Conservation (phyloP, 1,140 invertebrate genomes). For the Dolichoris vasculosae region DNA sequence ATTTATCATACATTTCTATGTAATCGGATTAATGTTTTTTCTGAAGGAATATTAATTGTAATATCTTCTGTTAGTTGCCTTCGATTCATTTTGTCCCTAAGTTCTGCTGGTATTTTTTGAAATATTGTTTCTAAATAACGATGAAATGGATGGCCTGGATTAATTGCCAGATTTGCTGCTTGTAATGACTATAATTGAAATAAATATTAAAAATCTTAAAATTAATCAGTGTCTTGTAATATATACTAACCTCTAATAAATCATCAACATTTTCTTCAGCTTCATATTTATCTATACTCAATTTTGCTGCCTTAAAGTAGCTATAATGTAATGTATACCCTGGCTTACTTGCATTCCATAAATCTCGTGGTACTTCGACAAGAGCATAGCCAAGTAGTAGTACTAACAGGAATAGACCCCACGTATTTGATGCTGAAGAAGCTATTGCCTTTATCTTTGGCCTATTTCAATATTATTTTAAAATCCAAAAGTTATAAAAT, state of each 20-base stretch:
- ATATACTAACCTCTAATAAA: conserved; percentile 85
- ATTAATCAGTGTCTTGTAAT: conserved; percentile 1
- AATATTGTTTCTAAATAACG: conserved; percentile 90
- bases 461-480: conserved; percentile 68
- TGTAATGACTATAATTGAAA: conserved; percentile 78
- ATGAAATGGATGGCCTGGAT: conserved; percentile 81
- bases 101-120: conserved; percentile 86
- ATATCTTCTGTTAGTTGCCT: conserved; percentile 79
- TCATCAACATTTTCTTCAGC: conserved; percentile 97
- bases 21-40: conserved; percentile 87
- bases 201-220: neutral
- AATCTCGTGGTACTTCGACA: conserved; percentile 93
- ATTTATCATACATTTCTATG: conserved; percentile 80
- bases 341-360: conserved; percentile 90
- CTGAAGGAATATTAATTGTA: conserved; percentile 82
- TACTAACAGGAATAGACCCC: conserved; percentile 97
- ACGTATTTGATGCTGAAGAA: conserved; percentile 99
- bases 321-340: conserved; percentile 89
- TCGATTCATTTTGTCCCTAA: conserved; percentile 82
- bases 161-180: conserved; percentile 81
- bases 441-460: conserved; percentile 94
- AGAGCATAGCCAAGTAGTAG: conserved; percentile 96
- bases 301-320: conserved; percentile 98
- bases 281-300: conserved; percentile 96
- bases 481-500: neutral